Evolutionary conservation across 1,140 invertebrate species (phyloP).

Genomic region (Papilio aristodemus): DNA sequence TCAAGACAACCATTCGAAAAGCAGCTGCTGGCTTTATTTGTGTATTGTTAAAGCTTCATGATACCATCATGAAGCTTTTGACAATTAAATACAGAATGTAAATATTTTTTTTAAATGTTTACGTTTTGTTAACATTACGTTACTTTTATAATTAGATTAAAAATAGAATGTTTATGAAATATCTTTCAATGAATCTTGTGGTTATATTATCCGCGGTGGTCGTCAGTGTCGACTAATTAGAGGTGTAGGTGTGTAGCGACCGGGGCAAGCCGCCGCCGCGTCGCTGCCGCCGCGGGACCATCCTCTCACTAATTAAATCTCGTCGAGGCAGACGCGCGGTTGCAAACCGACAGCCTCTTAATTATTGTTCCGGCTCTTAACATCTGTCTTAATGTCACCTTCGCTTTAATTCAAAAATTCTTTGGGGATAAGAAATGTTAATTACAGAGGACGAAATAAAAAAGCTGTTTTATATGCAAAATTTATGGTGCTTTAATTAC

Average conservation of each 20-base stretch:
- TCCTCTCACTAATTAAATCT: conserved; percentile 77
- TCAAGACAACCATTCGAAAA: no score
- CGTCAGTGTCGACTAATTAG: conserved; percentile 33
- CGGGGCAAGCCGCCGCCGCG: conserved; percentile 40
- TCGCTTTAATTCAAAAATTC: conserved; percentile 68
- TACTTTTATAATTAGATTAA: no score
- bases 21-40: no score
- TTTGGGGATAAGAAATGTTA: conserved; percentile 50
- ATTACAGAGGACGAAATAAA: conserved; percentile 36
- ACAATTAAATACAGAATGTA: no score
- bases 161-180: no score
- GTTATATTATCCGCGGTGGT: not conserved
- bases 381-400: conserved; percentile 76
- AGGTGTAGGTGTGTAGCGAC: conserved; percentile 30
- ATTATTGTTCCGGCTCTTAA: conserved; percentile 77
- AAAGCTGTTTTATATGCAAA: conserved; percentile 11
- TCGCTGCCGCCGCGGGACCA: conserved; percentile 51
- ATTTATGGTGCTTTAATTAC: conserved; percentile 13
- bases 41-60: no score
- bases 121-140: no score
- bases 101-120: no score
- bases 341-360: conserved; percentile 75
- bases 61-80: no score
- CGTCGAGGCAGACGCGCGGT: conserved; percentile 64
- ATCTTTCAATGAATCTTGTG: not conserved